Evolutionary conservation across 53 echinoderm and acorn worm species (phyloP), one percentile per base, ranked within the genome.

Genomic region (Echinarachnius parma): DNA sequence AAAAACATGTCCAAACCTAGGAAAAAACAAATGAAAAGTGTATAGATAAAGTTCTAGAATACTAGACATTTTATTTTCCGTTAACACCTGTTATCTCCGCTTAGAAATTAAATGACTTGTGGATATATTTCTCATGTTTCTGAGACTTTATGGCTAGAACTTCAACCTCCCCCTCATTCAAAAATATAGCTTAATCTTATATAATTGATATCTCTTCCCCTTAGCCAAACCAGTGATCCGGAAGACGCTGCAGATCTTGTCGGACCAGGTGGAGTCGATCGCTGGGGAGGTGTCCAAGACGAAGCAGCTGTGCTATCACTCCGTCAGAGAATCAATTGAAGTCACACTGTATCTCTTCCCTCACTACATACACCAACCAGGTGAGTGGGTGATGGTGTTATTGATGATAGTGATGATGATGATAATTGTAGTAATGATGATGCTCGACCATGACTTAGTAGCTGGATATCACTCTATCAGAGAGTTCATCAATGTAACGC

Each of bases 251-350:
- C 87, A 82, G 65, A 37, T 91, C 33, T 28, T 96, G 23, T 84
- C 90, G 21, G 91, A 96, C 66, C 96, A 90, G 34, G 96, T 96
- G 31, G 91, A 96, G 80, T 87, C 95, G 20, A 87, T 96, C 13
- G 87, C 85, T n/a, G 96, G 95, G 7, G 96, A 96, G 48, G 90
- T 91, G 13, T 90, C 96, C 21, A 96, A 96, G 80, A 96, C 96
- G 28, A 96, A 96, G 31, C 96, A 96, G 37, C 63, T 96, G 59
- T 91, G 87, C 66, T 88, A 91, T 56, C 84, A 90, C 49, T 96
- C 96, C 7, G 67, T 96, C 32, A 81, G 82, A 15, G 96, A 96
- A 14, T 87, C 78, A 31, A 91, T 96, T 30, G 84, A 96, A 16
- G 82, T 88, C 67, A 82, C 96, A 0, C 64, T 96, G 25, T 66